phyloP scores from a whole-genome alignment of 2,113 vertebrate genomes.

The Piaya cayana region DNA sequence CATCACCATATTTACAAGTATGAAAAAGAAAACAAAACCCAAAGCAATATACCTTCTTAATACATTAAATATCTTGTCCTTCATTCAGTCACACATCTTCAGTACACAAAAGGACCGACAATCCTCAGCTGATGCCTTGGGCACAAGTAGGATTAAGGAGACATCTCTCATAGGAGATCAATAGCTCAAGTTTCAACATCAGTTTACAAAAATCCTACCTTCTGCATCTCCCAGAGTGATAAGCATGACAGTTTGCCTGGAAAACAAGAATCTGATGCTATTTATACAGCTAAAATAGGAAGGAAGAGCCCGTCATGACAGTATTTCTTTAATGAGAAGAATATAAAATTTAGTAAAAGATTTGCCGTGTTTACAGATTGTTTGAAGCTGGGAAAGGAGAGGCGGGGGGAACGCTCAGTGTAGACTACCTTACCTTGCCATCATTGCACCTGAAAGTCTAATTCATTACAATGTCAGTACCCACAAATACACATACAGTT shows the following conservation, averaged over 20 bases:
- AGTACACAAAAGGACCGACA: not conserved
- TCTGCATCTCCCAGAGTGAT: not conserved
- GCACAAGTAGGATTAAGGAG: not conserved
- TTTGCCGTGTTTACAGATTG: not conserved
- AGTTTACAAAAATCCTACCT: not conserved
- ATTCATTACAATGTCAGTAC: not conserved
- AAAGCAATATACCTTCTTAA: not conserved
- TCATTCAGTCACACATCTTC: not conserved
- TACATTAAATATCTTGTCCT: not conserved
- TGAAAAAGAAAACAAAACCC: not conserved
- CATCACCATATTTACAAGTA: not conserved
- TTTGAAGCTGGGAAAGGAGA: not conserved
- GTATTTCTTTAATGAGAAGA: not conserved
- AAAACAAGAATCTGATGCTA: not conserved
- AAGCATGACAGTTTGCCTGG: not conserved
- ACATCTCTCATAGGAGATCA: not conserved
- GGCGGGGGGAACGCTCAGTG: not conserved
- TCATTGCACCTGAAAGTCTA: not conserved
- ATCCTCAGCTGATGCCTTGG: not conserved
- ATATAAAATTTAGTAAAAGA: not conserved
- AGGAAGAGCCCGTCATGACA: not conserved
- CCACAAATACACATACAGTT: not conserved
- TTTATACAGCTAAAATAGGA: not conserved
- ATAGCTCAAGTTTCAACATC: not conserved
- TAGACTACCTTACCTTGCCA: not conserved